Evolutionary conservation across 1,140 invertebrate genomes (phyloP).

Genomic region (Neodiprion pinetum): DNA sequence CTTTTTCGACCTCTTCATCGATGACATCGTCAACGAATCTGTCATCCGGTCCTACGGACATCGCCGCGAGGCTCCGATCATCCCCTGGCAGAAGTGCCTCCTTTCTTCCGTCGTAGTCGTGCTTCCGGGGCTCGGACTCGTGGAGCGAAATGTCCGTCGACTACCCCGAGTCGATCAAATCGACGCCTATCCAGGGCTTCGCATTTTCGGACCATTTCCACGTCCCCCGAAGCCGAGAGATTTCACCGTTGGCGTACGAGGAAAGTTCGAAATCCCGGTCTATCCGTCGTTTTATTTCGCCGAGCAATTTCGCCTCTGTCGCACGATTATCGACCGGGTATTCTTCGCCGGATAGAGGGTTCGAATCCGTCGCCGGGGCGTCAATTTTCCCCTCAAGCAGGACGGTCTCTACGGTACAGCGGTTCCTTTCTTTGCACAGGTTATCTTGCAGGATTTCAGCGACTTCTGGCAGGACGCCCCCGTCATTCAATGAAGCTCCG

Average conservation of each 20-base stretch:
- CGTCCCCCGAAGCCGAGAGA: background rate
- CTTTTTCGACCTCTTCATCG: conserved; percentile 43
- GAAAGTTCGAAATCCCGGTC: conserved; percentile 33
- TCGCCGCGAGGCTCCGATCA: background rate
- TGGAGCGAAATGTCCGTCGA: conserved; percentile 33
- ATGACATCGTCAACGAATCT: conserved; percentile 34
- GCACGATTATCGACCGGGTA: background rate
- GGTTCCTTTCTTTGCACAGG: background rate
- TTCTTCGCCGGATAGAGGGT: background rate
- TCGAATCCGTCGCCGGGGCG: background rate
- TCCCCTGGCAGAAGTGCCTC: background rate
- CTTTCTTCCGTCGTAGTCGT: conserved; percentile 14
- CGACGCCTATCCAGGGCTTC: conserved; percentile 10
- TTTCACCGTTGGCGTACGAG: background rate
- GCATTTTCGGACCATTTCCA: conserved; percentile 2
- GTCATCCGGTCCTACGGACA: background rate
- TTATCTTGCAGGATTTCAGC: background rate
- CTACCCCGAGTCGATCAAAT: conserved; percentile 48
- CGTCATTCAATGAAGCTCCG: background rate
- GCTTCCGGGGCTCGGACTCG: background rate
- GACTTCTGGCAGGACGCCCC: background rate
- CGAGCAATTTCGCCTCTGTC: conserved; percentile 21
- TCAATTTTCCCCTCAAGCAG: background rate
- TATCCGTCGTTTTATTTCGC: conserved; percentile 34
- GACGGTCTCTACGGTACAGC: background rate